Percentiles rank a stretch among this genome's conserved stretches.
Evolutionary conservation across 2,888 invertebrate species (phyloP).

Genomic region (Congeria kusceri): DNA sequence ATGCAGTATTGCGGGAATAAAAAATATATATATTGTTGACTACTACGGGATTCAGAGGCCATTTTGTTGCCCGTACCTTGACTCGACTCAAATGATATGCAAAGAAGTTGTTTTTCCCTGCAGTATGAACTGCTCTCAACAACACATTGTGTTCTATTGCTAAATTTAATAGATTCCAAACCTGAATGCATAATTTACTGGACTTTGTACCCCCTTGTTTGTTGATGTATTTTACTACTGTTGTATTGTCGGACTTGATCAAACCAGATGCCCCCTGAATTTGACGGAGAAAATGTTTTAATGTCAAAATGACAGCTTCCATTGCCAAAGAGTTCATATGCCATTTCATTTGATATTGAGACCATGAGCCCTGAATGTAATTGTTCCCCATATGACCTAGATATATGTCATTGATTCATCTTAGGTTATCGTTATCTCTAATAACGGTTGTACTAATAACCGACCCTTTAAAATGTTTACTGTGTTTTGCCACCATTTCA

Average conservation of each 20-base stretch:
- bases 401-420: conserved; percentile 27
- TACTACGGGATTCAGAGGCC: too few relatives aligned
- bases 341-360: background rate
- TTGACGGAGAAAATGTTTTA: conserved; percentile 23
- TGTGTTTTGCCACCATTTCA: conserved; percentile 12
- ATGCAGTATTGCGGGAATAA: too few relatives aligned
- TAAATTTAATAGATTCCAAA: too few relatives aligned
- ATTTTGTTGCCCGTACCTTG: too few relatives aligned
- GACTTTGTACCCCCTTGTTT: conserved; percentile 54
- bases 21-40: too few relatives aligned
- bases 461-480: conserved; percentile 23
- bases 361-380: conserved; percentile 30
- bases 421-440: conserved; percentile 25
- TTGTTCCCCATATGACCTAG: conserved; percentile 28
- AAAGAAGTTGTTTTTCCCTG: too few relatives aligned
- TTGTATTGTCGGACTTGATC: conserved; percentile 45
- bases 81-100: too few relatives aligned
- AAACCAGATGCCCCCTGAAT: conserved; percentile 26
- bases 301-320: conserved; percentile 16
- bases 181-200: conserved; percentile 20
- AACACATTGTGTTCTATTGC: too few relatives aligned
- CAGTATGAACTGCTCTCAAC: too few relatives aligned
- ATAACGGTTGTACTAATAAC: conserved; percentile 1
- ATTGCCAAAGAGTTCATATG: conserved; percentile 46
- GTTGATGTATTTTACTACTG: conserved; percentile 52